phyloP scores from a whole-genome alignment of 2,888 invertebrate species.

The Conops quadrifasciatus region DNA sequence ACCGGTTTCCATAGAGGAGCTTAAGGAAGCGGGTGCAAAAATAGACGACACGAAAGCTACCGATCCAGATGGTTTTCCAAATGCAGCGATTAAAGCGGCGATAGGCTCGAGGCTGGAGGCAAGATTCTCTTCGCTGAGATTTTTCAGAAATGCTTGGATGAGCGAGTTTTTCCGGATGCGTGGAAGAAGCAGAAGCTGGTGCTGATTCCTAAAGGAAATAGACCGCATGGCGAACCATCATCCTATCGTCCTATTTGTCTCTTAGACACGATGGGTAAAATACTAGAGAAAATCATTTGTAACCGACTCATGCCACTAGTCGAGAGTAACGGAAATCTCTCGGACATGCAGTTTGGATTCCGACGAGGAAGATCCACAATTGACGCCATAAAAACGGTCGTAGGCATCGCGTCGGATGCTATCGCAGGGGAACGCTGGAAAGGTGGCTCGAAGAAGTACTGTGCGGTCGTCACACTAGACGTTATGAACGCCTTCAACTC shows the following conservation, averaged over 20 bases:
- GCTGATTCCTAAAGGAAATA: background rate
- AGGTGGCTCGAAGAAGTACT: background rate
- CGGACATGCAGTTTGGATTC: background rate
- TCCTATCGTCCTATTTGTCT: background rate
- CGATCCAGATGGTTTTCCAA: background rate
- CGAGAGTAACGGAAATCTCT: background rate
- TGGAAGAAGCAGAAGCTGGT: background rate
- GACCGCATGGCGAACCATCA: background rate
- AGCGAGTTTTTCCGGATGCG: background rate
- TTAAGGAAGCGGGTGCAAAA: background rate
- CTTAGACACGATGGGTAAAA: slow-evolving; percentile 1
- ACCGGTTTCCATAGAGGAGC: background rate
- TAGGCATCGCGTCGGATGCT: background rate
- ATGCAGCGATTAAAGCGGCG: background rate
- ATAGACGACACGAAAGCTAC: background rate
- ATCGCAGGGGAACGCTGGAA: background rate
- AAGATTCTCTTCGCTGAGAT: background rate
- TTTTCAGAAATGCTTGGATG: background rate
- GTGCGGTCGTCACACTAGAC: background rate
- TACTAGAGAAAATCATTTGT: background rate
- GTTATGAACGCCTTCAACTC: background rate
- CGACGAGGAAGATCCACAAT: background rate
- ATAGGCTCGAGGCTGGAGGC: background rate
- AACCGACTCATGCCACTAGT: background rate
- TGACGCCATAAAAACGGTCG: background rate